Evolutionary conservation across 2,888 invertebrate species (phyloP).

Genomic region (Rotaria macrura): DNA sequence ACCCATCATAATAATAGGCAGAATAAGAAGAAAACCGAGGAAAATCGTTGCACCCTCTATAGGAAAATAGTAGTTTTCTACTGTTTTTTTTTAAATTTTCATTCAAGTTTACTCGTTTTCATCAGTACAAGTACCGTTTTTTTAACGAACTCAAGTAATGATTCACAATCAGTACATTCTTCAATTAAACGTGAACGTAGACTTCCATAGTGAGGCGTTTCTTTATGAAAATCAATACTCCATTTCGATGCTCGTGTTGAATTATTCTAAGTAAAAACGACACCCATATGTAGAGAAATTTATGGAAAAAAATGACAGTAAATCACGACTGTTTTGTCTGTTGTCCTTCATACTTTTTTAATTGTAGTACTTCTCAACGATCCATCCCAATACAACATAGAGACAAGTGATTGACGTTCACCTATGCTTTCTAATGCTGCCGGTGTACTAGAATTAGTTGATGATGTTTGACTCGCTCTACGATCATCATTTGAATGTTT

Average conservation of each 20-base stretch:
- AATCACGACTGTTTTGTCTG: no score
- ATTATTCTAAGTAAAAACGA: background rate
- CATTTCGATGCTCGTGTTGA: background rate
- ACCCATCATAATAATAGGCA: background rate
- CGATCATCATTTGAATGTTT: background rate
- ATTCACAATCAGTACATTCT: constrained; percentile 11
- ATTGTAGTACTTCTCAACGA: background rate
- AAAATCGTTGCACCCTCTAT: background rate
- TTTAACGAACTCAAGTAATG: background rate
- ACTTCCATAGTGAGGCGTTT: background rate
- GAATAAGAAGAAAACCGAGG: background rate
- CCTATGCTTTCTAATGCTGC: background rate
- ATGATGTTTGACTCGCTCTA: background rate
- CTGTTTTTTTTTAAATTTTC: background rate
- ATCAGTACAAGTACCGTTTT: background rate
- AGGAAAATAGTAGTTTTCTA: background rate
- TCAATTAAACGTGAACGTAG: background rate
- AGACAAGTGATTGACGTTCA: background rate
- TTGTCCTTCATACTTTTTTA: background rate
- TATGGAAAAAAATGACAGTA: background rate
- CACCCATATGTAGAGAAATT: no score
- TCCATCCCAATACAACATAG: background rate
- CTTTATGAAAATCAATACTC: background rate
- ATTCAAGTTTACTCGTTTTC: background rate
- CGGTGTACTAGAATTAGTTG: background rate